Percentiles rank a stretch among this genome's conserved stretches.
phyloP scores from a whole-genome alignment of 1,140 invertebrate species.

The Lucilia cuprina region DNA sequence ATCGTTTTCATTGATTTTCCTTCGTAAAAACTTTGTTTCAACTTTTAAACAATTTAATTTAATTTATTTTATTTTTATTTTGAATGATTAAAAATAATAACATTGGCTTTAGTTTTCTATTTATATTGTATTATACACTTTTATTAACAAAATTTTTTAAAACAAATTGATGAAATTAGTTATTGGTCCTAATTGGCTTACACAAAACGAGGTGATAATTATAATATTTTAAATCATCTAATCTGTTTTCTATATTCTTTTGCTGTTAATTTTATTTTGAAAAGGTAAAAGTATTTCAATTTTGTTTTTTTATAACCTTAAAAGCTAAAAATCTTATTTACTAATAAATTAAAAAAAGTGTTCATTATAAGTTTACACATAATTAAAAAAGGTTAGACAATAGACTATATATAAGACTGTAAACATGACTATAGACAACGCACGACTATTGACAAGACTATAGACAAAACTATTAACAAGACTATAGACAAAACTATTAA shows the following conservation, averaged over 20 bases:
- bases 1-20: too few species aligned
- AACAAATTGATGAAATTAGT: not conserved
- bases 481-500: too few species aligned
- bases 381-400: too few species aligned
- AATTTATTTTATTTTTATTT: not conserved
- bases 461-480: too few species aligned
- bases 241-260: not conserved
- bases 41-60: not conserved
- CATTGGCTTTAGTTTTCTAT: not conserved
- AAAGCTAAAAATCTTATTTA: too few species aligned
- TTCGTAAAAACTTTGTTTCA: too few species aligned
- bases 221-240: not conserved
- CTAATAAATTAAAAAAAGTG: too few species aligned
- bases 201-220: not conserved
- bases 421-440: too few species aligned
- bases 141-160: not conserved
- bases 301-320: too few species aligned
- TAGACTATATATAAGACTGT: too few species aligned
- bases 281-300: not conserved
- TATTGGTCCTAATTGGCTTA: not conserved
- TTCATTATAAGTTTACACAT: too few species aligned
- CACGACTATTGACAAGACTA: too few species aligned
- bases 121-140: not conserved
- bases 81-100: not conserved
- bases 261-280: not conserved